Conservation (phyloP, 2,113 vertebrate species). For the Colius striatus region DNA sequence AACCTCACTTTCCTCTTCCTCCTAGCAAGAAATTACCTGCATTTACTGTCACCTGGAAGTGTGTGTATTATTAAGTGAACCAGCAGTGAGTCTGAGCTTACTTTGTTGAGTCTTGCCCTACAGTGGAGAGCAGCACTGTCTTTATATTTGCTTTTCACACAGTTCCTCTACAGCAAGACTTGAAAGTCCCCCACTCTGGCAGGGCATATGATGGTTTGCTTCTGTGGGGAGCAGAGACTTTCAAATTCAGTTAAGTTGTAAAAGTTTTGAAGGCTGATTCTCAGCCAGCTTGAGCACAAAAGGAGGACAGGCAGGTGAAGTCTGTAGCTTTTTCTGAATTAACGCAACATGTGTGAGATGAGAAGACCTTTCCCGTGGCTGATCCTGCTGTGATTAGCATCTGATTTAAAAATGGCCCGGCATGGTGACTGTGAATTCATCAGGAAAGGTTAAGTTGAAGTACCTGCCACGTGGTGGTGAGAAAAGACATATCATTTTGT, state of each 20-base stretch:
- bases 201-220: conserved; percentile 14
- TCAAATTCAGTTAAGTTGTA: background rate
- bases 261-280: conserved; percentile 11
- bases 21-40: background rate
- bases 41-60: background rate
- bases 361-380: background rate
- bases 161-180: background rate
- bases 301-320: conserved; percentile 6
- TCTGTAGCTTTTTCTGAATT: background rate
- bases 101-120: background rate
- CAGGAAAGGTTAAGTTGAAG: background rate
- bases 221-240: conserved; percentile 1
- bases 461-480: background rate
- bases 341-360: background rate
- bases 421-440: background rate
- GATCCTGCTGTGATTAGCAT: background rate
- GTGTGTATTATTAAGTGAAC: background rate
- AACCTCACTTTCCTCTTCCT: background rate
- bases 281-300: background rate
- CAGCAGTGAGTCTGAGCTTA: conserved; percentile 16
- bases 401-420: background rate
- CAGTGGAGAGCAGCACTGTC: background rate
- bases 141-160: conserved; percentile 55
- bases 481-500: background rate
- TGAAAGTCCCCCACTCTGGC: conserved; percentile 26